Percentiles rank a stretch among this genome's conserved stretches.
Conservation (phyloP, 2,113 vertebrate genomes). For the Entomyzon cyanotis region DNA sequence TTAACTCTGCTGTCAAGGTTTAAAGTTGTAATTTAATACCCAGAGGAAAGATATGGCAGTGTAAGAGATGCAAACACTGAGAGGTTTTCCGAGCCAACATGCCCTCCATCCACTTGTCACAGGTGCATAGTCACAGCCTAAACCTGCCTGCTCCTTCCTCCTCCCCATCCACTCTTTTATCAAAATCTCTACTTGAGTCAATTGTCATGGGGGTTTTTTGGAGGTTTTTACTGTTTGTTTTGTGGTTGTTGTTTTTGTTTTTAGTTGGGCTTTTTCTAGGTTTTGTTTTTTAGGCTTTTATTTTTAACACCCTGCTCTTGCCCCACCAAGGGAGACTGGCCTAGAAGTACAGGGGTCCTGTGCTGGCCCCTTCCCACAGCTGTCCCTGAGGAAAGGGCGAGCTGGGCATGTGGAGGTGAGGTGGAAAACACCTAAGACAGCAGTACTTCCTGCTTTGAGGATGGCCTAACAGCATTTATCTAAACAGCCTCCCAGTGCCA, state of each 20-base stretch:
- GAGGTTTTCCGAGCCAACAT: not conserved
- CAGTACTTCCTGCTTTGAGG: not conserved
- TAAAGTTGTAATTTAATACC: slow-evolving; percentile 27
- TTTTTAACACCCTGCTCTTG: not conserved
- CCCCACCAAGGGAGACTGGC: not conserved
- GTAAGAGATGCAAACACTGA: not conserved
- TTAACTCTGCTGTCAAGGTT: slow-evolving; percentile 1
- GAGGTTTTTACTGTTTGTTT: not conserved
- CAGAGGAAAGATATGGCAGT: not conserved
- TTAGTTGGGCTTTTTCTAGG: not conserved
- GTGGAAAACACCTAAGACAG: not conserved
- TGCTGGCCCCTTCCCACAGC: not conserved
- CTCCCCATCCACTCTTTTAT: not conserved
- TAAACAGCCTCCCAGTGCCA: not conserved
- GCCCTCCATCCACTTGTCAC: not conserved
- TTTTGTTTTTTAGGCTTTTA: fast-evolving
- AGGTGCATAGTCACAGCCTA: not conserved
- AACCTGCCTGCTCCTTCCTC: not conserved
- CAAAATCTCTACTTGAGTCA: not conserved
- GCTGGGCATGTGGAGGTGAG: fast-evolving
- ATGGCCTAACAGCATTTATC: not conserved
- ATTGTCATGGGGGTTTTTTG: too few relatives aligned
- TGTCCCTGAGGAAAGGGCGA: not conserved
- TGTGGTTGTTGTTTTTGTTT: not conserved
- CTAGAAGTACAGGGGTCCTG: fast-evolving